These are phyloP conservation scores for Botia kubotai DNA, from an alignment of 2,797 vertebrate genomes.

Conservation along the genomic window DNA sequence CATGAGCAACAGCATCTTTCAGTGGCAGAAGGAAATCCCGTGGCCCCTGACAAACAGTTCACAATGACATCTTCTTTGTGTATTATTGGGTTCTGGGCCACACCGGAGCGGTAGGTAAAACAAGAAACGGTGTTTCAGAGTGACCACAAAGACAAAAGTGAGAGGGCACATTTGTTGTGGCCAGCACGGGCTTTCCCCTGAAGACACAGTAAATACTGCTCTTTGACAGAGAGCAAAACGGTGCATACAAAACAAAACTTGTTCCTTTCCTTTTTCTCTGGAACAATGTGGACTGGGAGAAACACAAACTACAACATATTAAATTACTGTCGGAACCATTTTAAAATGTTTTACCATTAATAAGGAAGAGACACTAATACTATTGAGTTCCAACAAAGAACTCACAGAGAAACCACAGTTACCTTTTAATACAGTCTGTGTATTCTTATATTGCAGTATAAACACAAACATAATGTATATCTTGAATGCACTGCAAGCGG, in stretches of 20 bases:
- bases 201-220: conserved; percentile 75
- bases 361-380: too few relatives aligned
- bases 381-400: too few relatives aligned
- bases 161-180: conserved; percentile 61
- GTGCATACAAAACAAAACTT: conserved; percentile 68
- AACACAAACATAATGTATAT: too few relatives aligned
- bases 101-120: conserved; percentile 72
- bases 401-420: too few relatives aligned
- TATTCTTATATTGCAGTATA: too few relatives aligned
- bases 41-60: conserved; percentile 56
- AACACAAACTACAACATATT: neutral
- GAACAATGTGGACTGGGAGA: conserved; percentile 18
- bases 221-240: conserved; percentile 68
- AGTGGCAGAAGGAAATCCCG: conserved; percentile 60
- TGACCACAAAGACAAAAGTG: conserved; percentile 78
- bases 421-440: too few relatives aligned
- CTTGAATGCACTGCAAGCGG: too few relatives aligned
- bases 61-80: conserved; percentile 73
- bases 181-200: conserved; percentile 73
- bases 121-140: conserved; percentile 70
- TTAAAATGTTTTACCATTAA: neutral
- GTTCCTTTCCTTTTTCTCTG: conserved; percentile 58
- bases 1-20: neutral
- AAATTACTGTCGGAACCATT: neutral
- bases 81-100: conserved; percentile 75